Conservation (phyloP, 2,888 invertebrate species). For the Fabriciana adippe region DNA sequence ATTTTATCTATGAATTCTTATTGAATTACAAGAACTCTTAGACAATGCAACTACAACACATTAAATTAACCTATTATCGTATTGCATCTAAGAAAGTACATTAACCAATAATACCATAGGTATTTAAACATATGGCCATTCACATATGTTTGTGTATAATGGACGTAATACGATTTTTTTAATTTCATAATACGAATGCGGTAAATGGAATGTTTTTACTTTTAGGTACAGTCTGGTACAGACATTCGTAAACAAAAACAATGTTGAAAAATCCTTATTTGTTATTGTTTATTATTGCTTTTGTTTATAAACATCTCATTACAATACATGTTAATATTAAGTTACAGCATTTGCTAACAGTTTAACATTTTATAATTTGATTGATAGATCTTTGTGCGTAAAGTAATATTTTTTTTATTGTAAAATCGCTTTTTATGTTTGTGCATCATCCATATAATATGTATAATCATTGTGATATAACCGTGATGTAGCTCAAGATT, state of each 20-base stretch:
- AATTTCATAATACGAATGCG: conserved; percentile 17
- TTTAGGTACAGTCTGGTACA: conserved; percentile 1
- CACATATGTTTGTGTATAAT: conserved; percentile 25
- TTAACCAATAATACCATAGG: conserved; percentile 19
- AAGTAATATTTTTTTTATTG: background rate
- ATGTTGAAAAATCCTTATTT: background rate
- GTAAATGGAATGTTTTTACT: conserved; percentile 24
- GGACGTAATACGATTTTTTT: conserved; percentile 33
- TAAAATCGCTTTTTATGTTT: background rate
- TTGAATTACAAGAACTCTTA: conserved; percentile 9
- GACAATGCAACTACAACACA: conserved; percentile 27
- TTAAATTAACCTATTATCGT: conserved; percentile 21
- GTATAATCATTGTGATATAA: background rate
- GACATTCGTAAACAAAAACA: conserved; percentile 1
- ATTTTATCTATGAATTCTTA: conserved; percentile 14
- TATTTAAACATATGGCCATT: conserved; percentile 3
- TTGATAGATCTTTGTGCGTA: background rate
- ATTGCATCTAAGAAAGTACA: conserved; percentile 16
- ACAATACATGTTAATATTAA: background rate
- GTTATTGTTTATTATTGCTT: background rate
- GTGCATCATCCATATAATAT: background rate
- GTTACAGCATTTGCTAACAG: too few relatives aligned
- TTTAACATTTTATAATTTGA: too few relatives aligned
- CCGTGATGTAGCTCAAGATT: conserved; percentile 13
- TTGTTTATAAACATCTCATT: background rate